A percentile compares a stretch with the other conserved stretches of the same genome.
Evolutionary conservation across 2,113 vertebrate species (phyloP).

Genomic region (Gymnobelideus leadbeateri): DNA sequence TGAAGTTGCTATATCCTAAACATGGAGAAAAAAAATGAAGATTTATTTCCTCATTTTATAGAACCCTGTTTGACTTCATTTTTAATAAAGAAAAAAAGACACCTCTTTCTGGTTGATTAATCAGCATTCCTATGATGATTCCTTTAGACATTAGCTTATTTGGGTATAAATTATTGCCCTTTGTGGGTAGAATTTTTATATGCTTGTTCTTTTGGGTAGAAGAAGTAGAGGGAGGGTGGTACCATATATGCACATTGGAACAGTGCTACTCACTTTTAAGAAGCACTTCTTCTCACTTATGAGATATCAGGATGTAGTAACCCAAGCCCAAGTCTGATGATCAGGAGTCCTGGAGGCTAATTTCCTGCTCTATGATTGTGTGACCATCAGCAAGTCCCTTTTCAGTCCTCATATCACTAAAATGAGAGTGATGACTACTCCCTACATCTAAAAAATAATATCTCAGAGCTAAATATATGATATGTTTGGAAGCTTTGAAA

Average conservation of each 20-base stretch:
- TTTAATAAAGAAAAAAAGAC: background rate
- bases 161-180: background rate
- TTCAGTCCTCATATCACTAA: background rate
- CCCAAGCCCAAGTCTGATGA: background rate
- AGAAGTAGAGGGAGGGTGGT: background rate
- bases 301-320: background rate
- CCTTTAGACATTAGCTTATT: slow-evolving; percentile 13
- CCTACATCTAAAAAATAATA: background rate
- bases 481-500: background rate
- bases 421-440: background rate
- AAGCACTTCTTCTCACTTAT: background rate
- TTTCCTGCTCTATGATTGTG: background rate
- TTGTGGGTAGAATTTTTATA: background rate
- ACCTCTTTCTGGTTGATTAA: background rate
- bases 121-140: background rate
- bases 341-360: background rate
- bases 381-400: background rate
- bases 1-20: slow-evolving; percentile 27
- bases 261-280: too few relatives aligned
- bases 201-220: background rate
- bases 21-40: slow-evolving; percentile 40
- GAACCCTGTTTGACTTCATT: slow-evolving; percentile 32
- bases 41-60: slow-evolving; percentile 25
- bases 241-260: background rate
- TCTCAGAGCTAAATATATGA: background rate